A percentile compares a stretch with the other conserved stretches of the same genome.
These are phyloP conservation scores for Botia almorhae DNA, from an alignment of 2,797 vertebrate genomes.

Conservation along the genomic window DNA sequence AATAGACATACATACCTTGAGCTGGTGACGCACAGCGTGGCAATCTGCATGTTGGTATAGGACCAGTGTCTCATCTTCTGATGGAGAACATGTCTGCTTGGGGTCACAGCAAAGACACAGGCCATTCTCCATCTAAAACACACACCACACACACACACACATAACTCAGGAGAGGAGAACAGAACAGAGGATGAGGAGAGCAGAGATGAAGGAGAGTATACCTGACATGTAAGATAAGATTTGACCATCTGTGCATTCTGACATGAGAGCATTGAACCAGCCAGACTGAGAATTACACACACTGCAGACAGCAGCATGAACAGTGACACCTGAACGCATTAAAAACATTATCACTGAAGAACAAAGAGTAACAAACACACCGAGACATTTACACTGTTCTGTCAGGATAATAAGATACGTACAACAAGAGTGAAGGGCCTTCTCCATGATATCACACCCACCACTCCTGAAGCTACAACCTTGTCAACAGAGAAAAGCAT, in stretches of 20 bases:
- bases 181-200: not conserved
- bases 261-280: conserved; percentile 96
- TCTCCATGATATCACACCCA: conserved; percentile 96
- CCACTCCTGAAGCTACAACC: conserved; percentile 93
- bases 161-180: not conserved
- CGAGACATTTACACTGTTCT: not conserved
- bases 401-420: conserved; percentile 54
- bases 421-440: conserved; percentile 94
- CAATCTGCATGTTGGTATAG: conserved; percentile 88
- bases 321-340: conserved; percentile 85
- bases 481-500: conserved; percentile 62
- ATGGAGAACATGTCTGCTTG: conserved; percentile 73
- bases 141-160: conserved; percentile 29
- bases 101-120: conserved; percentile 81
- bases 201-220: conserved; percentile 46
- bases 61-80: conserved; percentile 85
- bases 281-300: conserved; percentile 94
- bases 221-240: conserved; percentile 85
- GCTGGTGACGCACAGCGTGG: conserved; percentile 84
- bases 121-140: conserved; percentile 80
- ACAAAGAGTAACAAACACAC: not conserved
- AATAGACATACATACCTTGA: conserved; percentile 81
- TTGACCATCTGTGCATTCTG: conserved; percentile 96
- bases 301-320: conserved; percentile 97
- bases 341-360: conserved; percentile 35